Evolutionary conservation across 2,797 vertebrate species (phyloP).

Genomic region (Thalassophryne amazonica): DNA sequence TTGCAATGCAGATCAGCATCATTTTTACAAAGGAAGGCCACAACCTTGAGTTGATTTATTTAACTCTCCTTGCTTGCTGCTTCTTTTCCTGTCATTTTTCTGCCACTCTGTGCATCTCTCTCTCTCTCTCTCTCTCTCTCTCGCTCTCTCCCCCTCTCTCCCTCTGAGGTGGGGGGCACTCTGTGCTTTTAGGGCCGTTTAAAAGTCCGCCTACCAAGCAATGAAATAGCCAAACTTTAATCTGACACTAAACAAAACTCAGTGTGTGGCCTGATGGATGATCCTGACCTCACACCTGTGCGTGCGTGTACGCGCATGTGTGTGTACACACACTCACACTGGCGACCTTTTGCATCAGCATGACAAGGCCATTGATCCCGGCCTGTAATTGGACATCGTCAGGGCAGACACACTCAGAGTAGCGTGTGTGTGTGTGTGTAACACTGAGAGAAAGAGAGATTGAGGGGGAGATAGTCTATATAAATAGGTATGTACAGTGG

Average conservation of each 20-base stretch:
- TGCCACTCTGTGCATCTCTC: background rate
- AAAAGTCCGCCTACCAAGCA: slow-evolving; percentile 16
- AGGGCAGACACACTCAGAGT: slow-evolving; percentile 15
- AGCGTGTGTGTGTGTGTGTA: slow-evolving; percentile 1
- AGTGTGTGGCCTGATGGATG: slow-evolving; percentile 45
- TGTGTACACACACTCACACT: slow-evolving; percentile 8
- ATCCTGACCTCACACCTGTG: slow-evolving; percentile 37
- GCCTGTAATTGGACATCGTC: slow-evolving; percentile 54
- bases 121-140: slow-evolving; percentile 1
- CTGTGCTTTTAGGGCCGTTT: slow-evolving; percentile 23
- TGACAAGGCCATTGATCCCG: slow-evolving; percentile 62
- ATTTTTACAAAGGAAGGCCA: slow-evolving; percentile 31
- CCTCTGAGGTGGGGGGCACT: slow-evolving; percentile 5
- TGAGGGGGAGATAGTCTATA: no score
- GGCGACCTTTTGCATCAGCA: slow-evolving; percentile 40
- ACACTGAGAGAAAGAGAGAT: no score
- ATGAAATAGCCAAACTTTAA: slow-evolving; percentile 24
- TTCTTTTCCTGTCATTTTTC: slow-evolving; percentile 4
- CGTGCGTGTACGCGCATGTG: slow-evolving; percentile 2
- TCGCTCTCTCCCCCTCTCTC: background rate
- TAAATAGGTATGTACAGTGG: no score
- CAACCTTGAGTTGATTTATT: slow-evolving; percentile 62
- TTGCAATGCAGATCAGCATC: slow-evolving; percentile 11
- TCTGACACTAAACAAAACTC: slow-evolving; percentile 42
- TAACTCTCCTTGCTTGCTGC: slow-evolving; percentile 12